These are phyloP conservation scores for Zootoca vivipara DNA, from an alignment of 2,113 vertebrate genomes.

Conservation along the genomic window DNA sequence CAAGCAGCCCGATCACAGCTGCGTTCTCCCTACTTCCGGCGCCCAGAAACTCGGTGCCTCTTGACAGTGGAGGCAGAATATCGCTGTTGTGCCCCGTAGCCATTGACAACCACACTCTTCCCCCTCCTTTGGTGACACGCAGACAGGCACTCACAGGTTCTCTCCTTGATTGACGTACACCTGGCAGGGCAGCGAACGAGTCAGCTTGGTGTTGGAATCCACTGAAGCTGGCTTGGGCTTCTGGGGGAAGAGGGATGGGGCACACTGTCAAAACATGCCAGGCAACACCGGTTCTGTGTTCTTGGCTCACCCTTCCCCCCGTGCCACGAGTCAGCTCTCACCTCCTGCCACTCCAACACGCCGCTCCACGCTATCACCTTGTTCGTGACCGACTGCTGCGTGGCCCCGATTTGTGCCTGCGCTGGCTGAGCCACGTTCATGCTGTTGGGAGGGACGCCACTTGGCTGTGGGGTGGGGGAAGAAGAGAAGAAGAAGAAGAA, in stretches of 20 bases:
- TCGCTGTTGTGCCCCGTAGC: neutral
- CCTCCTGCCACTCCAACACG: conserved; percentile 94
- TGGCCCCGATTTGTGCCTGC: conserved; percentile 69
- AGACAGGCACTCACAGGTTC: conserved; percentile 84
- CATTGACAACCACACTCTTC: neutral
- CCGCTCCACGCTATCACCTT: conserved; percentile 92
- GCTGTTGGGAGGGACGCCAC: conserved; percentile 61
- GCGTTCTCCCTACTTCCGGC: neutral
- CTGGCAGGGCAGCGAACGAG: conserved; percentile 89
- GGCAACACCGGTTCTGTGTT: neutral
- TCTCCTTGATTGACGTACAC: conserved; percentile 93
- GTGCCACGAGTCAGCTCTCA: conserved; percentile 57
- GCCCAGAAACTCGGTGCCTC: neutral
- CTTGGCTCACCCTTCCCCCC: accelerated
- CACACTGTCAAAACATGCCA: neutral
- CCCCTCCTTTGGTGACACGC: neutral
- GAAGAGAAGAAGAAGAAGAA: too few species aligned
- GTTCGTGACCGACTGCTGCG: conserved; percentile 81
- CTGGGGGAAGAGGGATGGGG: conserved; percentile 61
- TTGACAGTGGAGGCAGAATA: neutral
- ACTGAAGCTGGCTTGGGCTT: conserved; percentile 90
- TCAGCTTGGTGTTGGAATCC: conserved; percentile 88
- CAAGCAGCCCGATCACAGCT: too few species aligned
- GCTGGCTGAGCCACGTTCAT: conserved; percentile 59
- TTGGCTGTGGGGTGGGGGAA: neutral